Percentiles rank a stretch among this genome's conserved stretches.
phyloP scores from a whole-genome alignment of 2,797 vertebrate genomes.

The Notolepis coatsorum region DNA sequence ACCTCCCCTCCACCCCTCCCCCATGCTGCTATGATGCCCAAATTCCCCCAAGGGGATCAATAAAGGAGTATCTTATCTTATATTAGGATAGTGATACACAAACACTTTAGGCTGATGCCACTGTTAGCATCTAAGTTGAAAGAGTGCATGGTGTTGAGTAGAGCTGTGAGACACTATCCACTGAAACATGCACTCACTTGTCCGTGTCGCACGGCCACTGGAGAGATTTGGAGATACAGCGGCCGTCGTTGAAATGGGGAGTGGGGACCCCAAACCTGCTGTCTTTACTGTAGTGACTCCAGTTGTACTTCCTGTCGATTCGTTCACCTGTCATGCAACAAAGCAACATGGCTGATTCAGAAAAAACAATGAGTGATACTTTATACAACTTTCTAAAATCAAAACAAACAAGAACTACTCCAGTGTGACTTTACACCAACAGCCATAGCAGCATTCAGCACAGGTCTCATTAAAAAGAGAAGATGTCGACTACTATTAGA shows the following conservation, averaged over 20 bases:
- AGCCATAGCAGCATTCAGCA: no score
- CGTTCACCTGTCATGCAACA: conserved; percentile 69
- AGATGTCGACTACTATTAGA: no score
- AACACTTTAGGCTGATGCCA: not conserved
- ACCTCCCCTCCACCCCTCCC: no score
- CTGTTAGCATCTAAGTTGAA: not conserved
- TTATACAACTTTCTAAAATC: not conserved
- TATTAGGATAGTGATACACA: no score
- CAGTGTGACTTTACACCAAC: no score
- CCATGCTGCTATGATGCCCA: no score
- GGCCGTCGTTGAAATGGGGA: conserved; percentile 85
- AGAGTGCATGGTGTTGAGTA: not conserved
- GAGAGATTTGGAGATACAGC: conserved; percentile 72
- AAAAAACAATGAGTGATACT: no score
- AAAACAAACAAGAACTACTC: no score
- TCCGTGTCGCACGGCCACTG: conserved; percentile 79
- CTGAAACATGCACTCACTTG: conserved; percentile 75
- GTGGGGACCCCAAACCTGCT: conserved; percentile 82
- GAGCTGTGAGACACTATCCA: conserved; percentile 24
- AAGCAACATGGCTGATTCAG: not conserved
- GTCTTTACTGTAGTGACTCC: conserved; percentile 69
- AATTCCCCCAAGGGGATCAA: no score
- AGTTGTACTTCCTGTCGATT: conserved; percentile 85
- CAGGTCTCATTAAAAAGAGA: no score
- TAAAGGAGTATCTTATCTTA: no score